Evolutionary conservation across 2,888 invertebrate species (phyloP).

Genomic region (Philereme transversata): DNA sequence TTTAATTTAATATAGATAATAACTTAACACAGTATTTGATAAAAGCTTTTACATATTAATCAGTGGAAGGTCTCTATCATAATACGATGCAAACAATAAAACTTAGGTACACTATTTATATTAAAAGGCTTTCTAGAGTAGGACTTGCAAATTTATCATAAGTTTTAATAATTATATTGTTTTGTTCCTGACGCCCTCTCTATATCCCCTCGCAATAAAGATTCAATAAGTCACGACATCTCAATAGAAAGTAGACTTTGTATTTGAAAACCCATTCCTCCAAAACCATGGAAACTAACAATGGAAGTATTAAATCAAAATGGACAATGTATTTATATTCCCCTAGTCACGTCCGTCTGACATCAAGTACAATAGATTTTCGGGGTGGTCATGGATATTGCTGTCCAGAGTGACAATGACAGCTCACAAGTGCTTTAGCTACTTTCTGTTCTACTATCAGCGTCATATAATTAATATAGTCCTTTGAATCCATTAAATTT

Average conservation of each 20-base stretch:
- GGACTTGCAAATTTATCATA: too few species aligned
- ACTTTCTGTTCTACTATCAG: constrained; percentile 41
- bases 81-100: too few species aligned
- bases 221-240: constrained; percentile 14
- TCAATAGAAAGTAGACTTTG: constrained; percentile 16
- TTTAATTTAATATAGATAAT: too few species aligned
- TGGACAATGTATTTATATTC: constrained; percentile 62
- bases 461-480: constrained; percentile 22
- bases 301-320: constrained; percentile 60
- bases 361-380: constrained; percentile 69
- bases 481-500: constrained; percentile 20
- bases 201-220: constrained; percentile 9
- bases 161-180: too few species aligned
- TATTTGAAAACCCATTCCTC: constrained; percentile 32
- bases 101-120: too few species aligned
- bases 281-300: constrained; percentile 48
- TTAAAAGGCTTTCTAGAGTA: too few species aligned
- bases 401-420: constrained; percentile 60
- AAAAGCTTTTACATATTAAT: too few species aligned
- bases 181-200: neutral
- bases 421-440: constrained; percentile 65
- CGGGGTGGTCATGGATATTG: constrained; percentile 70
- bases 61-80: too few species aligned
- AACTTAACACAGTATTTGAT: too few species aligned
- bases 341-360: constrained; percentile 65